Evolutionary conservation across 2,797 vertebrate genomes (phyloP).

Genomic region (Diplodus puntazzo): DNA sequence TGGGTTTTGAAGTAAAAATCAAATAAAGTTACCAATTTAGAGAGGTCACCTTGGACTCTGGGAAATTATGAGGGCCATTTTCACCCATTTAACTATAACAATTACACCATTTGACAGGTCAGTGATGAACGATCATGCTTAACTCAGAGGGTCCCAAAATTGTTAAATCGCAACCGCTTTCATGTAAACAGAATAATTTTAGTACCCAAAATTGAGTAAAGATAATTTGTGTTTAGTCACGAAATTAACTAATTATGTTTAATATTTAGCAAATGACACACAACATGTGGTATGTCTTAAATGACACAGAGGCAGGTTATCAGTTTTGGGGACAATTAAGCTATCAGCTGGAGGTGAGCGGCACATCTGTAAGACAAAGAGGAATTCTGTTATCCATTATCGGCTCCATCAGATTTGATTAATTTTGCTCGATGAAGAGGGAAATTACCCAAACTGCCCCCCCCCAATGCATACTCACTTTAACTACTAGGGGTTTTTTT

Average conservation of each 20-base stretch:
- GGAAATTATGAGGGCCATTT: no score
- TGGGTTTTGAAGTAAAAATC: no score
- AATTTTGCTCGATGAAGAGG: constrained; percentile 6
- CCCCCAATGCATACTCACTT: not conserved
- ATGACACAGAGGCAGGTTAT: not conserved
- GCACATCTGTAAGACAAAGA: constrained; percentile 10
- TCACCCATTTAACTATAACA: no score
- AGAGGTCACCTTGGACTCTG: no score
- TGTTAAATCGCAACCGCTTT: no score
- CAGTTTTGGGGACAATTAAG: not conserved
- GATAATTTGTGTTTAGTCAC: no score
- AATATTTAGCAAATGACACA: not conserved
- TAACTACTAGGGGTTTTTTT: constrained; percentile 19
- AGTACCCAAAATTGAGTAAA: no score
- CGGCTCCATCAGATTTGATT: not conserved
- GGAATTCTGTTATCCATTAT: constrained; percentile 9
- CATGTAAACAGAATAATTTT: no score
- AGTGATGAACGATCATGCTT: no score
- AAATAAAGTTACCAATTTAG: no score
- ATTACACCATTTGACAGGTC: no score
- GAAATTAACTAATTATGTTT: not conserved
- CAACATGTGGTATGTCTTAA: not conserved
- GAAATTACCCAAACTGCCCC: not conserved
- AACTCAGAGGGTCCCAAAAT: no score
- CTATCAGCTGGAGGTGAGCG: not conserved